Percentiles rank a stretch among this genome's conserved stretches.
Evolutionary conservation across 2,888 invertebrate species (phyloP).

Genomic region (Heterodera filipjevi): DNA sequence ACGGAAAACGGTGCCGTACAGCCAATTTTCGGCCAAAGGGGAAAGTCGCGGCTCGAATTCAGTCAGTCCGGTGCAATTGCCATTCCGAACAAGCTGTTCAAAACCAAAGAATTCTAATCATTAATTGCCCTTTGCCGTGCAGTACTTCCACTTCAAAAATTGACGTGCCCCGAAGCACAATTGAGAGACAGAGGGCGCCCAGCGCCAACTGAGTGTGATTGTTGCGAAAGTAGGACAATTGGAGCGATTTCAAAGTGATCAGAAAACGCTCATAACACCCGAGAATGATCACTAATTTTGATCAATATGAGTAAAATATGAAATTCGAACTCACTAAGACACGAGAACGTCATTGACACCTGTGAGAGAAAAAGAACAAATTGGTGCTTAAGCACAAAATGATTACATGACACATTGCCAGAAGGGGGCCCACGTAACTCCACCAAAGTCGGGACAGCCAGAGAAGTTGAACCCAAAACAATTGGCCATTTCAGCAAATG

Average conservation of each 20-base stretch:
- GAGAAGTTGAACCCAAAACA: constrained; percentile 42
- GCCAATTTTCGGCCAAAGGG: constrained; percentile 49
- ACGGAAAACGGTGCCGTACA: constrained; percentile 53
- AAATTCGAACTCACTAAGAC: constrained; percentile 41
- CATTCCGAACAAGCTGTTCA: constrained; percentile 50
- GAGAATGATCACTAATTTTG: constrained; percentile 51
- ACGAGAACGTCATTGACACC: constrained; percentile 60
- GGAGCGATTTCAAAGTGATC: constrained; percentile 43
- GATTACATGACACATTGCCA: constrained; percentile 57
- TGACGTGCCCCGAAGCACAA: constrained; percentile 54
- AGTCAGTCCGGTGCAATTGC: constrained; percentile 52
- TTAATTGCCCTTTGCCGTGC: neutral
- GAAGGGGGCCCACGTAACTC: constrained; percentile 55
- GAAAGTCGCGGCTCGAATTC: constrained; percentile 53
- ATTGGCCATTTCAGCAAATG: neutral
- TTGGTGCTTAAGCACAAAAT: neutral
- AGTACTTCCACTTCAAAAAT: constrained; percentile 55
- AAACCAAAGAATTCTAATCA: neutral
- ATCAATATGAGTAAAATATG: constrained; percentile 47
- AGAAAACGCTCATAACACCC: constrained; percentile 57
- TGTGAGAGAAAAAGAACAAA: neutral
- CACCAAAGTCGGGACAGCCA: constrained; percentile 57
- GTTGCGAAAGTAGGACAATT: constrained; percentile 40
- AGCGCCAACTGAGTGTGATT: constrained; percentile 50
- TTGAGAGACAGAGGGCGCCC: constrained; percentile 49